Evolutionary conservation across 2,113 vertebrate species (phyloP).

Genomic region (Rhabdomys dilectus): DNA sequence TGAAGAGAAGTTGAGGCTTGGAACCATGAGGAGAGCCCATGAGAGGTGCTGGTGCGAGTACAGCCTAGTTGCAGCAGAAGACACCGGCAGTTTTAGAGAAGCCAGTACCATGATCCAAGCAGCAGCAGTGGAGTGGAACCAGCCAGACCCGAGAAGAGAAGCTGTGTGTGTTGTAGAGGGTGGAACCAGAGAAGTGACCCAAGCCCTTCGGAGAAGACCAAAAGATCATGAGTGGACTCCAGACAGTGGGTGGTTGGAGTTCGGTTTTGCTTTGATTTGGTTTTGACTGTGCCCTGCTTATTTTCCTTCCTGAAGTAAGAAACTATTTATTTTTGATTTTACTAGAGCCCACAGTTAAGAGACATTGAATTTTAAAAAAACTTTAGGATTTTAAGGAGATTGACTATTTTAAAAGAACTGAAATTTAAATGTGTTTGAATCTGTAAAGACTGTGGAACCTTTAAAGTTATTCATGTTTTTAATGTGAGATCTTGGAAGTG

Average conservation of each 20-base stretch:
- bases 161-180: neutral
- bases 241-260: neutral
- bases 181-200: neutral
- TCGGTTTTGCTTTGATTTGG: neutral
- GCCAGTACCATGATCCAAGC: neutral
- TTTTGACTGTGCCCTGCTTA: neutral
- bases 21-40: neutral
- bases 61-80: neutral
- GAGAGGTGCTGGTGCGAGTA: neutral
- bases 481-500: neutral
- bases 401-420: neutral
- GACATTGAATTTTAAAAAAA: neutral
- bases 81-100: neutral
- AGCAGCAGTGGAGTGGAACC: neutral
- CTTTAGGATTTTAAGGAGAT: neutral
- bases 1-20: neutral
- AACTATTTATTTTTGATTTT: neutral
- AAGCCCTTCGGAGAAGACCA: neutral
- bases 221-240: neutral
- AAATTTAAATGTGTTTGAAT: neutral
- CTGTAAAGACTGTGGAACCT: neutral
- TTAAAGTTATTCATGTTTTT: neutral
- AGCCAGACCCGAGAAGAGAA: neutral
- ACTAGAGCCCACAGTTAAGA: neutral
- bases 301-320: neutral